Evolutionary conservation across 2,797 vertebrate genomes (phyloP).

Genomic region (Thamnophis elegans): DNA sequence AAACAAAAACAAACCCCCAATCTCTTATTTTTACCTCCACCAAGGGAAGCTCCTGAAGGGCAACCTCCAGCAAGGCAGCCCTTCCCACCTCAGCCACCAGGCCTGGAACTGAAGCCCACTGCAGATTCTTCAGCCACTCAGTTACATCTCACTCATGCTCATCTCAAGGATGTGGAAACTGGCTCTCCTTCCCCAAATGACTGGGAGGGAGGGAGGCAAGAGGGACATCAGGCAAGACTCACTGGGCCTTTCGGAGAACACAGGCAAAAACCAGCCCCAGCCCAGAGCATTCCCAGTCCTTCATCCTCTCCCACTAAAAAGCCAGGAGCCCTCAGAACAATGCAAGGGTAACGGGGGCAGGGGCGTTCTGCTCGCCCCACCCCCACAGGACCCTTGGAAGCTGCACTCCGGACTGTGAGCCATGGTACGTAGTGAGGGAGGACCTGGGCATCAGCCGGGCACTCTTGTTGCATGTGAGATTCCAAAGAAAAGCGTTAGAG

Average conservation of each 20-base stretch:
- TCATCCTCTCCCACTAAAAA: neutral
- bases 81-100: neutral
- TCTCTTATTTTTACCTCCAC: rapidly evolving
- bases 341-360: neutral
- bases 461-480: neutral
- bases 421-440: neutral
- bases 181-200: neutral
- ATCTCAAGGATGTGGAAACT: neutral
- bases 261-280: neutral
- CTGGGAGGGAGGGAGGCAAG: neutral
- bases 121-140: neutral
- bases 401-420: neutral
- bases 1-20: neutral
- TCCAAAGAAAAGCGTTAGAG: neutral
- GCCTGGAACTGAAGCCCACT: neutral
- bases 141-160: neutral
- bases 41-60: neutral
- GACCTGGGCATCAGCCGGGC: neutral
- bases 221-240: neutral
- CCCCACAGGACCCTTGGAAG: conserved; percentile 1
- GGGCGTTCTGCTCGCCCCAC: conserved; percentile 13
- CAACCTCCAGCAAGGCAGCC: neutral
- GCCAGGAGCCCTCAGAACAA: neutral
- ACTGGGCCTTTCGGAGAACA: neutral
- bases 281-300: neutral